Evolutionary conservation across 2,888 invertebrate species (phyloP).

Genomic region (Parelbella ahira): DNA sequence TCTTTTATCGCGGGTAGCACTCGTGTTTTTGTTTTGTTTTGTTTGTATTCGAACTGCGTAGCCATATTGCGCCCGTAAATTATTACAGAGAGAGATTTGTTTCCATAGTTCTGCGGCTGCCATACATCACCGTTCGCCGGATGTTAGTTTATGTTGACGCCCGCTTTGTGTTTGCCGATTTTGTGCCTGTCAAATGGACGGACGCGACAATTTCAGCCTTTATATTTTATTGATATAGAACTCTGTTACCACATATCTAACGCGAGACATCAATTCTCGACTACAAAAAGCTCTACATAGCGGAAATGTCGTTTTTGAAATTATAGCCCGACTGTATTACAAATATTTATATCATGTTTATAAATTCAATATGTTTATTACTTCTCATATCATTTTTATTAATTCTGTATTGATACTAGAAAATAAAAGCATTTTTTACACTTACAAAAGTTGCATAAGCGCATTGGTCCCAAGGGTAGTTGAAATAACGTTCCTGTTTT

Average conservation of each 20-base stretch:
- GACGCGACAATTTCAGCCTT: conserved; percentile 46
- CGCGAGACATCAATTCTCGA: conserved; percentile 19
- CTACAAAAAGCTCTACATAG: conserved; percentile 7
- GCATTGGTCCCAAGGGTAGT: too few relatives aligned
- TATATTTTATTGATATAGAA: conserved; percentile 39
- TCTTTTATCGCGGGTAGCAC: conserved; percentile 69
- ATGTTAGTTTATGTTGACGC: conserved; percentile 75
- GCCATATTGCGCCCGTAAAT: conserved; percentile 75
- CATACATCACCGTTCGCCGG: conserved; percentile 73
- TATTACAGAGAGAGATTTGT: conserved; percentile 75
- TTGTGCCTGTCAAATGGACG: conserved; percentile 55
- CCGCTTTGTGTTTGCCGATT: conserved; percentile 66
- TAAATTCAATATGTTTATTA: too few relatives aligned
- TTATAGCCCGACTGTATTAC: too few relatives aligned
- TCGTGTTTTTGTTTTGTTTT: conserved; percentile 52
- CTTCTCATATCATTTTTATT: too few relatives aligned
- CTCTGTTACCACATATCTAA: conserved; percentile 32
- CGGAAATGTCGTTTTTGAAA: conserved; percentile 11
- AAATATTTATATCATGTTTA: too few relatives aligned
- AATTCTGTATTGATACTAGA: too few relatives aligned
- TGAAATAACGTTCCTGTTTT: too few relatives aligned
- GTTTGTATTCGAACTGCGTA: conserved; percentile 65
- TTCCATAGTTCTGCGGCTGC: conserved; percentile 75
- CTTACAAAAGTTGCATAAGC: conserved; percentile 5
- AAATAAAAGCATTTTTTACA: background rate